Evolutionary conservation across 1,140 invertebrate genomes (phyloP).

Genomic region (Brachionus sp.): DNA sequence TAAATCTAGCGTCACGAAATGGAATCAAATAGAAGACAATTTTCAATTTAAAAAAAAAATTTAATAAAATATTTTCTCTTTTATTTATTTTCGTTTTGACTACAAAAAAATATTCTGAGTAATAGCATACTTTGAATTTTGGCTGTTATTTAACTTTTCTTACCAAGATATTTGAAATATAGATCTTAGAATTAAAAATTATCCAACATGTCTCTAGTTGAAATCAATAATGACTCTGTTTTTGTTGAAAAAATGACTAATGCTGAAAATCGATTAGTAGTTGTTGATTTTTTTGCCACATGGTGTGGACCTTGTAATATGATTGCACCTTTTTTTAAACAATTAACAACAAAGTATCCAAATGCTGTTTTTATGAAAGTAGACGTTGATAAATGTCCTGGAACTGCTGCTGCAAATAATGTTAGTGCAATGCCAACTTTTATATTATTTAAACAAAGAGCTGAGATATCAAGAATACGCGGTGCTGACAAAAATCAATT

Average conservation of each 20-base stretch:
- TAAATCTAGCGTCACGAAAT: slow-evolving; percentile 70
- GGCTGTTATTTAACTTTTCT: background rate
- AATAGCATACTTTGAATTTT: background rate
- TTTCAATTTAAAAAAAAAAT: slow-evolving; percentile 68
- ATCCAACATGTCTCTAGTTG: background rate
- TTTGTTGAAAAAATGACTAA: slow-evolving; percentile 66
- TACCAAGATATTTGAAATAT: background rate
- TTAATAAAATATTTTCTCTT: background rate
- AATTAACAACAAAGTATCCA: slow-evolving; percentile 77
- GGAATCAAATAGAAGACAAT: slow-evolving; percentile 81
- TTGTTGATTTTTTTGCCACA: slow-evolving; percentile 76
- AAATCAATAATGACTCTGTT: slow-evolving; percentile 2
- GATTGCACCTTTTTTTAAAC: slow-evolving; percentile 84
- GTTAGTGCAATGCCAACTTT: slow-evolving; percentile 97
- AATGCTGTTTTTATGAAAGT: slow-evolving; percentile 89
- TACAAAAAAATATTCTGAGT: background rate
- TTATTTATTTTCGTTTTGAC: background rate
- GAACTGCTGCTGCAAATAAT: slow-evolving; percentile 63
- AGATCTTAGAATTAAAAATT: background rate
- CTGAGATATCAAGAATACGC: slow-evolving; percentile 51
- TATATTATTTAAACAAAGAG: slow-evolving; percentile 82
- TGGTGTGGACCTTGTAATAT: slow-evolving; percentile 85
- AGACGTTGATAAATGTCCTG: slow-evolving; percentile 66
- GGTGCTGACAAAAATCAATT: slow-evolving; percentile 72
- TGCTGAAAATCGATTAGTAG: slow-evolving; percentile 79